Conservation (phyloP, 2,797 vertebrate species). For the Chaetophractus vellerosus region DNA sequence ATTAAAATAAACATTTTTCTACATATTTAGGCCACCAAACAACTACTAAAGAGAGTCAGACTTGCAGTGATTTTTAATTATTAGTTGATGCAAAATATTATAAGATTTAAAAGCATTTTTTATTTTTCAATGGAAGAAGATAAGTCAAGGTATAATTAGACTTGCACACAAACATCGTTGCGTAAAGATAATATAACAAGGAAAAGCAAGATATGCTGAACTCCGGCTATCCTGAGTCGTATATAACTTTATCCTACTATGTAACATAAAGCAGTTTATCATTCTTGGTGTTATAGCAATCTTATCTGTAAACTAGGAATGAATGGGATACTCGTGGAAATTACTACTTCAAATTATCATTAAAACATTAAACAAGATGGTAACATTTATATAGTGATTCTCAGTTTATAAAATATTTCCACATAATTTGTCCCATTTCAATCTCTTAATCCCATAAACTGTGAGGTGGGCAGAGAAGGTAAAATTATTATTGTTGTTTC, state of each 20-base stretch:
- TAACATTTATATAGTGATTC: constrained; percentile 33
- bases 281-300: constrained; percentile 42
- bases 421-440: constrained; percentile 39
- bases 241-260: constrained; percentile 18
- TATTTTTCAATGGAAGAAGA: constrained; percentile 52
- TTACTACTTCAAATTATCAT: constrained; percentile 46
- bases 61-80: constrained; percentile 30
- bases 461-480: constrained; percentile 10
- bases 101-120: constrained; percentile 7
- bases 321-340: neutral
- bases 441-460: constrained; percentile 51
- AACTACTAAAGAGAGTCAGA: constrained; percentile 42
- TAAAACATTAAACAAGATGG: constrained; percentile 59
- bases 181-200: constrained; percentile 46
- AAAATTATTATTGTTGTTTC: constrained; percentile 58
- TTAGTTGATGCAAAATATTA: constrained; percentile 46
- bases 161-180: constrained; percentile 8
- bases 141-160: constrained; percentile 43
- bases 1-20: constrained; percentile 22
- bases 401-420: constrained; percentile 62
- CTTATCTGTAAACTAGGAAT: constrained; percentile 47
- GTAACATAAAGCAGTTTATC: constrained; percentile 40
- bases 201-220: constrained; percentile 17
- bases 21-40: constrained; percentile 27
- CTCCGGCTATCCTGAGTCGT: neutral